Percentiles rank a stretch among this genome's conserved stretches.
These are phyloP conservation scores for Aricia agestis DNA, from an alignment of 1,140 invertebrate genomes.

Conservation along the genomic window DNA sequence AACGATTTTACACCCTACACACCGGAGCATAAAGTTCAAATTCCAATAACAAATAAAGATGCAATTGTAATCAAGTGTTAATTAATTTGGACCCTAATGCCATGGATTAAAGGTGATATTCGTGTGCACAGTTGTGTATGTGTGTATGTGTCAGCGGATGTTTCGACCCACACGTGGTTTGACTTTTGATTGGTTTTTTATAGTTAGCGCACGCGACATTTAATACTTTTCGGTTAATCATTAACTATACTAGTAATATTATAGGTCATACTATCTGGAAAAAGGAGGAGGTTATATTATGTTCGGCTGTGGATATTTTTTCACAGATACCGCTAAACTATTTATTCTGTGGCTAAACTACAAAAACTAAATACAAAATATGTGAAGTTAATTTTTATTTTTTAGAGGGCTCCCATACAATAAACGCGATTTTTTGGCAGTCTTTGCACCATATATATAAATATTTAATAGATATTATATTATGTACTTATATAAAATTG, in stretches of 20 bases:
- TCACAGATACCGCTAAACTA: no score
- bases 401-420: no score
- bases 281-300: no score
- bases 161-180: background rate
- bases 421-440: no score
- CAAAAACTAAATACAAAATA: no score
- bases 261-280: no score
- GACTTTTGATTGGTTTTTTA: constrained; percentile 13
- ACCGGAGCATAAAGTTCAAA: background rate
- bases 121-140: background rate
- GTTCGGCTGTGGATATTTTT: no score
- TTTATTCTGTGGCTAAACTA: no score
- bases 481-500: no score
- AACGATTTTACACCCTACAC: background rate
- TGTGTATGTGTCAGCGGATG: constrained; percentile 11
- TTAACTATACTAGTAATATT: background rate
- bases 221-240: background rate
- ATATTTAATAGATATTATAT: no score
- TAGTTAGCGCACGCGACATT: constrained; percentile 7
- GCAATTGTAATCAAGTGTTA: background rate
- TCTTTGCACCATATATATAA: no score
- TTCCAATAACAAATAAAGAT: background rate
- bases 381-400: no score
- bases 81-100: background rate
- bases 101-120: background rate